These are phyloP conservation scores for Meghimatium bilineatum DNA, from an alignment of 2,888 invertebrate genomes.

Conservation along the genomic window DNA sequence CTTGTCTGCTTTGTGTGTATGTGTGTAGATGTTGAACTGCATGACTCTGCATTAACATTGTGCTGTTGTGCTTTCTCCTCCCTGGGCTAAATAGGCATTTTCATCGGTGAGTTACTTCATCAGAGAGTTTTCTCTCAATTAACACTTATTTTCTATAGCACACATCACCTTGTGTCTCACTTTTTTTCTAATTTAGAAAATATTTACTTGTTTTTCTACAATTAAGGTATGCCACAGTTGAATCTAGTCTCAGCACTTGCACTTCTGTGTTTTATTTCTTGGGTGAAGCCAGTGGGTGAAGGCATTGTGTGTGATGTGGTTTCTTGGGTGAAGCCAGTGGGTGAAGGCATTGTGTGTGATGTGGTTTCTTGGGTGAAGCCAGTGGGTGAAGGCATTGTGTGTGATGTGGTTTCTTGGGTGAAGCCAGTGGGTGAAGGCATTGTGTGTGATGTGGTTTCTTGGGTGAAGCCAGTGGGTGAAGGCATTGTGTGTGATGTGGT, in stretches of 20 bases:
- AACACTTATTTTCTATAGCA: constrained; percentile 1
- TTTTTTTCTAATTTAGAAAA: neutral
- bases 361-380: no score
- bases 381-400: no score
- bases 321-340: no score
- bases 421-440: no score
- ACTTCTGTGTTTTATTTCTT: constrained; percentile 1
- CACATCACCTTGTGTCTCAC: constrained; percentile 3
- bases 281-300: neutral
- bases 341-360: no score
- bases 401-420: no score
- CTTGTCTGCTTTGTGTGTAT: constrained; percentile 37
- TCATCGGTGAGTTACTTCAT: constrained; percentile 46
- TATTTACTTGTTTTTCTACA: constrained; percentile 2
- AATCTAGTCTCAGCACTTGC: constrained; percentile 8
- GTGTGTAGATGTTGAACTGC: constrained; percentile 34
- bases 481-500: no score
- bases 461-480: no score
- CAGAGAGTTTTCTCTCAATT: constrained; percentile 13
- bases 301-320: neutral
- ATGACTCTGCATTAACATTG: constrained; percentile 47
- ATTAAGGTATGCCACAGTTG: neutral
- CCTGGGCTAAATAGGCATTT: constrained; percentile 47
- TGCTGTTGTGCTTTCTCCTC: constrained; percentile 51
- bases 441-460: no score